A percentile compares a stretch with the other conserved stretches of the same genome.
Conservation (phyloP, 2,113 vertebrate species). For the Mustela nigripes region DNA sequence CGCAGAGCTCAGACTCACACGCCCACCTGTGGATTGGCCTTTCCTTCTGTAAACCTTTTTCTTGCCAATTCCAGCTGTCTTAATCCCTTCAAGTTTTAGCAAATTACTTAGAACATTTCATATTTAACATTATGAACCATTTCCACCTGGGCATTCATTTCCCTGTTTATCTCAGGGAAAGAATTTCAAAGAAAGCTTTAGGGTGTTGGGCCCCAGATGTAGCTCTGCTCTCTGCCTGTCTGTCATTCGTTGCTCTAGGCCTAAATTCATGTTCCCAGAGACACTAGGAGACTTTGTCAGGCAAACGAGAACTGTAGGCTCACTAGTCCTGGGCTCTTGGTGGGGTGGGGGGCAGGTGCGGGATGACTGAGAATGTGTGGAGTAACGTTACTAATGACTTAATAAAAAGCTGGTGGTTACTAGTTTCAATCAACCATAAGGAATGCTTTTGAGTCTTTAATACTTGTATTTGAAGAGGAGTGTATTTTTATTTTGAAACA, state of each 20-base stretch:
- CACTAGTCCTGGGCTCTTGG: neutral
- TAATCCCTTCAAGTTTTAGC: neutral
- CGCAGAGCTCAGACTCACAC: neutral
- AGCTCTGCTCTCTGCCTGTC: neutral
- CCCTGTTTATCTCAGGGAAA: constrained; percentile 50
- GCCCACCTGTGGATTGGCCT: neutral
- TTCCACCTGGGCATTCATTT: neutral
- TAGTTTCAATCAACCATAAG: neutral
- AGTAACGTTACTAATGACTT: constrained; percentile 1
- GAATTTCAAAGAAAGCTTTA: constrained; percentile 12
- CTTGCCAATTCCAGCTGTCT: constrained; percentile 19
- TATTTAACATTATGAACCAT: constrained; percentile 35
- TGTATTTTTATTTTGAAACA: constrained; percentile 39
- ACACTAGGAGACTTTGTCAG: neutral
- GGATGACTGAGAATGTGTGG: neutral
- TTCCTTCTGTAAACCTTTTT: neutral
- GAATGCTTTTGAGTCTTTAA: neutral
- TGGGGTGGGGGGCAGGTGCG: neutral
- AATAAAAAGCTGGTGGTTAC: neutral
- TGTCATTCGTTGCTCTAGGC: neutral
- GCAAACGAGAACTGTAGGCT: neutral
- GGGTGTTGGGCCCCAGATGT: neutral
- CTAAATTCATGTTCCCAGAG: neutral
- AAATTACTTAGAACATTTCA: constrained; percentile 27
- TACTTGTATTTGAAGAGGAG: neutral